phyloP scores from a whole-genome alignment of 2,888 invertebrate genomes.

The Bursaphelenchus okinawaensis region DNA sequence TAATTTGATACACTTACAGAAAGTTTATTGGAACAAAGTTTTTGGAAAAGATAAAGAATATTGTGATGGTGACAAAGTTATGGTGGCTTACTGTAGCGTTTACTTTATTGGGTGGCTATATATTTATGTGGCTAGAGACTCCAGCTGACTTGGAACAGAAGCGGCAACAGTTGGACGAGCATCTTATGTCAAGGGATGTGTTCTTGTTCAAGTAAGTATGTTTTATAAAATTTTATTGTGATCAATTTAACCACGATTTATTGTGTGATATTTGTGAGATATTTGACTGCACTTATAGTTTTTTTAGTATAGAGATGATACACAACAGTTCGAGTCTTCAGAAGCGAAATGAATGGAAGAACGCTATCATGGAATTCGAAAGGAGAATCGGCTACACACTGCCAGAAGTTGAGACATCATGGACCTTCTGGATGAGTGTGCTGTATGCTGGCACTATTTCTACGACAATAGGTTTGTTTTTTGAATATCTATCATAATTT shows the following conservation, averaged over 20 bases:
- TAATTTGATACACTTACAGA: not conserved
- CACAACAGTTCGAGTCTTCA: constrained; percentile 23
- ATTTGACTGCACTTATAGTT: too few relatives aligned
- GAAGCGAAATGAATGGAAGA: constrained; percentile 42
- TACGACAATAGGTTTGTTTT: constrained; percentile 53
- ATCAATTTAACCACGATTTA: too few relatives aligned
- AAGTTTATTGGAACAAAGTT: not conserved
- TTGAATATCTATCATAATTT: not conserved
- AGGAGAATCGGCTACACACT: constrained; percentile 27
- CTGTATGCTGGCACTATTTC: constrained; percentile 55
- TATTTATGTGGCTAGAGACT: constrained; percentile 52
- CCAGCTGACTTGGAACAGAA: constrained; percentile 43
- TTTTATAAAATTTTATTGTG: not conserved
- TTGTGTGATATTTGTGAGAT: too few relatives aligned
- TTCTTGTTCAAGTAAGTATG: constrained; percentile 45
- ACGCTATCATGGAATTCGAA: constrained; percentile 48
- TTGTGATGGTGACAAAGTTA: constrained; percentile 27
- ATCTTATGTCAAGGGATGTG: constrained; percentile 49
- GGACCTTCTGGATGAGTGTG: constrained; percentile 52
- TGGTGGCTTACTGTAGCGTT: constrained; percentile 45
- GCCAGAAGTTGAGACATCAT: constrained; percentile 37
- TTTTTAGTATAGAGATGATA: constrained; percentile 31
- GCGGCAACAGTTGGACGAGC: constrained; percentile 37
- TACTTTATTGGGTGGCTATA: constrained; percentile 47
- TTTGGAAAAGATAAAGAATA: constrained; percentile 5